Percentiles rank a stretch among this genome's conserved stretches.
Evolutionary conservation across 2,113 vertebrate species (phyloP).

Genomic region (Lanius ludovicianus): DNA sequence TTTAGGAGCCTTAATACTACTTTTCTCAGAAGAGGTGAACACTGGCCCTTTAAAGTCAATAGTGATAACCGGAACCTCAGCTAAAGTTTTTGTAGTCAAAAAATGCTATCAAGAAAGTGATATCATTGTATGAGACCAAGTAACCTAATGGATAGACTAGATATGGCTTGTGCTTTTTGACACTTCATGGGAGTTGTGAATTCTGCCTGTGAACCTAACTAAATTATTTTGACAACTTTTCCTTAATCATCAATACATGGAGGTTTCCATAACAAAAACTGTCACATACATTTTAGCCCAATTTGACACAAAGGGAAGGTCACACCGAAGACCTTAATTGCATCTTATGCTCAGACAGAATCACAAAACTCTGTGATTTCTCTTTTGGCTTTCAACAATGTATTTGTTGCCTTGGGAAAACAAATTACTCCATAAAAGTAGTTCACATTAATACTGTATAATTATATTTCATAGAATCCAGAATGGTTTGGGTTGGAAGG

Average conservation of each 20-base stretch:
- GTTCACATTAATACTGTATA: not conserved
- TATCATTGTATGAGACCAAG: not conserved
- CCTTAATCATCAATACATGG: conserved; percentile 26
- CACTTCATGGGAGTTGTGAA: not conserved
- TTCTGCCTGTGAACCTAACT: not conserved
- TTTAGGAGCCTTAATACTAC: not conserved
- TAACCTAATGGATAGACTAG: not conserved
- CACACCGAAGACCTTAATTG: conserved; percentile 35
- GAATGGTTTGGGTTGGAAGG: not conserved
- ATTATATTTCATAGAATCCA: not conserved
- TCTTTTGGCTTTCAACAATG: not conserved
- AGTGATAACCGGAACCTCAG: not conserved
- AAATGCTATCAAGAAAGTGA: not conserved
- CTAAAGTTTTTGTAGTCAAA: not conserved
- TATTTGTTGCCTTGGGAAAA: not conserved
- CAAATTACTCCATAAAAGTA: not conserved
- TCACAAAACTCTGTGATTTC: not conserved
- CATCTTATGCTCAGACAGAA: not conserved
- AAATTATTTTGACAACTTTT: not conserved
- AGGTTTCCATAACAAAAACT: conserved; percentile 46
- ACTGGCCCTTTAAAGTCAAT: not conserved
- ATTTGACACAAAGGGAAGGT: conserved; percentile 30
- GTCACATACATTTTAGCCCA: conserved; percentile 3
- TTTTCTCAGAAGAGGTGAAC: not conserved
- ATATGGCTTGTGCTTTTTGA: not conserved